Base-by-base conservation (phyloP, 2,797 vertebrate genomes). In the Antrozous pallidus region DNA sequence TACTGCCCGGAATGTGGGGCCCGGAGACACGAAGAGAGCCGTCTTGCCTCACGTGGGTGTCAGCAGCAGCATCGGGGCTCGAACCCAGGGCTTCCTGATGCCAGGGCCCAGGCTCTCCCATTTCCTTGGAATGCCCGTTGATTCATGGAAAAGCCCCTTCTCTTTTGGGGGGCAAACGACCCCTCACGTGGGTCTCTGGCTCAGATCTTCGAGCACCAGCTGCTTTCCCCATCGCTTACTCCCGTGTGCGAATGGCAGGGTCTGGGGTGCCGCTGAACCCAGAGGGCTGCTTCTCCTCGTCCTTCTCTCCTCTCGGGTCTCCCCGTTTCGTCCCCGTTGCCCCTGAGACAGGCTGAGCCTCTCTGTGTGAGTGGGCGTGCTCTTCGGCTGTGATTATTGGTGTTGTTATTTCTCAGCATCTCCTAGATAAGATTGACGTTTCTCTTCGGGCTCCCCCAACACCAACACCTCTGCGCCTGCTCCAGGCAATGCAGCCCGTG, bases 221-320 rank as follows among this genome's bases (percentile, higher is more conserved):
- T 2, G 24, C 24, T 5, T 4, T 9, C 33, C 12, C 5, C 54
- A 36, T 36, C 75, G 17, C 3, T 28, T 12, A 26, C 26, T 14
- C 90, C 8, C 0, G 12, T 7, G 0, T 9, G 26, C 0, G 26
- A 14, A 13, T 45, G 65, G 12, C 0, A 33, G 42, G n/a, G 22
- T 73, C 42, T 51, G 3, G 2, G 3, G 33, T 33, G 33, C 2
- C n/a, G 63, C 20, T 51, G 10, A 33, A 9, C 16, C 36, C 45
- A 26, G 33, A 33, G 42, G 14, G 5, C 22, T n/a, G 13, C 2
- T 73, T 3, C 84, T 74, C 45, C 69, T 31, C 58, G 24, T 7
- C 26, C 1, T 5, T 36, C 10, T 38, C 74, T 8, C 24, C 54
- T 45, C 75, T 38, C 47, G 0, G 22, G 69, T 82, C 67, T 51